A percentile compares a stretch with the other conserved stretches of the same genome.
Conservation (phyloP, 2,888 invertebrate genomes). For the Itoplectis maculator region DNA sequence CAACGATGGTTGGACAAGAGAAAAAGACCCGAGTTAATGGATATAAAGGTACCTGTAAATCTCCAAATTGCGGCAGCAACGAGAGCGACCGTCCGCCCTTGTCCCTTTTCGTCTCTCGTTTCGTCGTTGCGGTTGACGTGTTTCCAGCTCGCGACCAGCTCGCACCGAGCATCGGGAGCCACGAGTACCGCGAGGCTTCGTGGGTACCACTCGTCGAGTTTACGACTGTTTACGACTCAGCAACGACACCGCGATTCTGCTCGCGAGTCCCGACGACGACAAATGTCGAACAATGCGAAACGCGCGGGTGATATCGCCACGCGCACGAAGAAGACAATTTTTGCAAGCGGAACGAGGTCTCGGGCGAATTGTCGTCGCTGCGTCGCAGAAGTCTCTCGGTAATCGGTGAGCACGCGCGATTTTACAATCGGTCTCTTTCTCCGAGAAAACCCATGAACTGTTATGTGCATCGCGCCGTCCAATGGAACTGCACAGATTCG, state of each 20-base stretch:
- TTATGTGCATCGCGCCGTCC: constrained; percentile 22
- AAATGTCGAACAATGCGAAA: constrained; percentile 30
- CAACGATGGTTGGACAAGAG: too few relatives aligned
- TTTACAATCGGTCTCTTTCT: constrained; percentile 38
- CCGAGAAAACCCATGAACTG: constrained; percentile 35
- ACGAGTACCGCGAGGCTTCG: constrained; percentile 62
- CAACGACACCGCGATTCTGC: constrained; percentile 41
- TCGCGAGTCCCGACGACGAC: not conserved
- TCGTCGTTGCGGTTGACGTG: too few relatives aligned
- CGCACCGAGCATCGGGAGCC: too few relatives aligned
- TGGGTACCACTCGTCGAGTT: constrained; percentile 76
- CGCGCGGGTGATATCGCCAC: constrained; percentile 54
- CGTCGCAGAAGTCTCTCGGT: constrained; percentile 30
- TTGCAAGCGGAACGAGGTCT: constrained; percentile 69
- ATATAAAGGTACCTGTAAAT: too few relatives aligned
- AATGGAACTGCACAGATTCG: not conserved
- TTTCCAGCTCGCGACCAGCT: too few relatives aligned
- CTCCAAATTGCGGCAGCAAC: too few relatives aligned
- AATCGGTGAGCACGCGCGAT: not conserved
- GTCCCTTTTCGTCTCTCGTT: too few relatives aligned
- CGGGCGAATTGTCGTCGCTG: constrained; percentile 23
- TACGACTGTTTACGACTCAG: constrained; percentile 76
- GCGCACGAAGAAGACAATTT: constrained; percentile 63
- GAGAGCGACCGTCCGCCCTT: too few relatives aligned
- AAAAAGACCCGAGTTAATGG: too few relatives aligned